Evolutionary conservation across 2,888 invertebrate genomes (phyloP).

Genomic region (Hypomecis punctinalis): DNA sequence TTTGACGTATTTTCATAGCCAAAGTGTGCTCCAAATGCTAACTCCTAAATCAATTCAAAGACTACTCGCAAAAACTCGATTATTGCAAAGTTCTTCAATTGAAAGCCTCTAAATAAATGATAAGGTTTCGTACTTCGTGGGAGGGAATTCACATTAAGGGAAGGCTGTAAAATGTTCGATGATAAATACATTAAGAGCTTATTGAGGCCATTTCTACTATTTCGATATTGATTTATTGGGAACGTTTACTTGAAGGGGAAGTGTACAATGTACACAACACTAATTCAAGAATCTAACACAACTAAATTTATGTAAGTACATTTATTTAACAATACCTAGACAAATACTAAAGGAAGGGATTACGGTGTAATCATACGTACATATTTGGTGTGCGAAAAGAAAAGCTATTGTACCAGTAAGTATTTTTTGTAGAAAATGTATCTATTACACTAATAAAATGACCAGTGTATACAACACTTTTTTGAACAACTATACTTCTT

Average conservation of each 20-base stretch:
- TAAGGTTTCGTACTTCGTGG: constrained; percentile 34
- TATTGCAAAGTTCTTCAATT: constrained; percentile 45
- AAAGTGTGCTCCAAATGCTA: constrained; percentile 42
- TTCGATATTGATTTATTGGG: constrained; percentile 7
- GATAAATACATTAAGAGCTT: constrained; percentile 10
- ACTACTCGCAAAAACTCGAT: constrained; percentile 49
- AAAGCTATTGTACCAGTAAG: too few relatives aligned
- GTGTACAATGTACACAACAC: too few relatives aligned
- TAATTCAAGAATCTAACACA: too few relatives aligned
- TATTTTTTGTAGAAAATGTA: too few relatives aligned
- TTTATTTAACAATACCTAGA: too few relatives aligned
- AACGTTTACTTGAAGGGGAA: neutral
- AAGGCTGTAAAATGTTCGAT: constrained; percentile 15
- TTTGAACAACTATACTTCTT: too few relatives aligned
- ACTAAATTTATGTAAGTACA: too few relatives aligned
- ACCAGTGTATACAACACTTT: too few relatives aligned
- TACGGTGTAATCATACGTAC: too few relatives aligned
- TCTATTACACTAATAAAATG: too few relatives aligned
- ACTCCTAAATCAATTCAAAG: constrained; percentile 47
- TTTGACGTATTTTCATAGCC: constrained; percentile 51
- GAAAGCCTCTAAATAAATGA: constrained; percentile 43
- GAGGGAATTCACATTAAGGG: constrained; percentile 20
- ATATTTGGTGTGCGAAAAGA: too few relatives aligned
- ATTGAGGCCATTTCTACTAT: constrained; percentile 3
- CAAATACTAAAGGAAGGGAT: too few relatives aligned